A percentile compares a stretch with the other conserved stretches of the same genome.
Evolutionary conservation across 92 coral and sea anemone genomes (phyloP).

Genomic region (Phenganax marumi): DNA sequence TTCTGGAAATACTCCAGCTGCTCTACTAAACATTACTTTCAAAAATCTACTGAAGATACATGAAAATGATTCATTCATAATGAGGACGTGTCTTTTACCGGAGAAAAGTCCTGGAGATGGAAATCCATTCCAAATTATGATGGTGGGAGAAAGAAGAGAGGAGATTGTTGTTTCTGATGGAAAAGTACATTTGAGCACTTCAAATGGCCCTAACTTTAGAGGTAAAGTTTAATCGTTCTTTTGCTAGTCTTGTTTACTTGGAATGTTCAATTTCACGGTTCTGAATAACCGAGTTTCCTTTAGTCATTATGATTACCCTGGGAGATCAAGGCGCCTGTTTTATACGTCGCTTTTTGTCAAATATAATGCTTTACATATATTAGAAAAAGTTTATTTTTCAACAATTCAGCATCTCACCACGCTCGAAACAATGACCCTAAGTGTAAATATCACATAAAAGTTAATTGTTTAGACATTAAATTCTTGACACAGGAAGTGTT

Average conservation of each 20-base stretch:
- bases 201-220: not conserved
- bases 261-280: not conserved
- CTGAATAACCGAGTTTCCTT: not conserved
- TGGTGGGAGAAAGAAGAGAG: not conserved
- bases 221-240: not conserved
- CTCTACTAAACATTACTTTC: slow-evolving; percentile 61
- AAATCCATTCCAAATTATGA: not conserved
- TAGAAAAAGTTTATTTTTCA: not conserved
- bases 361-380: not conserved
- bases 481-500: too few relatives aligned
- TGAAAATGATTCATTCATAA: slow-evolving; percentile 45
- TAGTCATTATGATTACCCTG: too few relatives aligned
- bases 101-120: not conserved
- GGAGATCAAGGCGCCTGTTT: too few relatives aligned
- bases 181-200: not conserved
- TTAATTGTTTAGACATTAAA: too few relatives aligned
- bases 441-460: too few relatives aligned
- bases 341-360: not conserved
- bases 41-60: slow-evolving; percentile 71
- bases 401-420: not conserved
- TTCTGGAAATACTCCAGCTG: slow-evolving; percentile 47
- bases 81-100: slow-evolving; percentile 16
- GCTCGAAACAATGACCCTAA: too few relatives aligned
- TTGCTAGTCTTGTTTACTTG: too few relatives aligned
- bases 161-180: slow-evolving; percentile 35